phyloP scores from a whole-genome alignment of 2,113 vertebrate genomes.

The Clarias macrocephalus region DNA sequence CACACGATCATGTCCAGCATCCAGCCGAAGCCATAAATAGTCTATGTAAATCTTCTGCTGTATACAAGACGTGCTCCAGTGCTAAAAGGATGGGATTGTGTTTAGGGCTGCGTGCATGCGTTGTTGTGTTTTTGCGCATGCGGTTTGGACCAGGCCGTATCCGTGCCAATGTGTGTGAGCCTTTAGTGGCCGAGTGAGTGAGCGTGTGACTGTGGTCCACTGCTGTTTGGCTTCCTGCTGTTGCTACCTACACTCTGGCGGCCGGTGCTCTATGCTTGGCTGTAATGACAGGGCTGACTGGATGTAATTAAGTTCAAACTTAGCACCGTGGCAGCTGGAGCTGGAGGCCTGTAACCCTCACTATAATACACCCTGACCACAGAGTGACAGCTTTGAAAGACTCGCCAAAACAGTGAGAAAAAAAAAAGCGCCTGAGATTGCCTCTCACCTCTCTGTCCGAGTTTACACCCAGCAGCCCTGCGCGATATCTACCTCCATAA shows the following conservation, averaged over 20 bases:
- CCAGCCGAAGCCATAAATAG: conserved; percentile 9
- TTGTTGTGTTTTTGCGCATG: conserved; percentile 43
- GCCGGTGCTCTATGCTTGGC: conserved; percentile 29
- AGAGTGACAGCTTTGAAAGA: conserved; percentile 53
- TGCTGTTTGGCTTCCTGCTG: conserved; percentile 44
- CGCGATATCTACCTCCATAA: neutral
- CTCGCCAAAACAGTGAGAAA: conserved; percentile 33
- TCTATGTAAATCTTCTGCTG: neutral
- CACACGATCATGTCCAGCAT: neutral
- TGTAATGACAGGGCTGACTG: conserved; percentile 57
- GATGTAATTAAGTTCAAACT: conserved; percentile 64
- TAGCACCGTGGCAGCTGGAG: conserved; percentile 54
- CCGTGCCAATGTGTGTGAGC: conserved; percentile 49
- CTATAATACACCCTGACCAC: conserved; percentile 50
- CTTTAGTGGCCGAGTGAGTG: conserved; percentile 41
- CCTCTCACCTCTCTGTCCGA: conserved; percentile 13
- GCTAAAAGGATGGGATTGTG: conserved; percentile 16
- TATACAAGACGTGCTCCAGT: neutral
- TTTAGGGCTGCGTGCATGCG: conserved; percentile 19
- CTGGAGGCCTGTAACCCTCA: conserved; percentile 50
- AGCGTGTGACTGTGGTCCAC: conserved; percentile 46
- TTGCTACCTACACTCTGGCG: conserved; percentile 49
- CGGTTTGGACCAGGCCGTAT: conserved; percentile 42
- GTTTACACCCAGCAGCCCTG: neutral
- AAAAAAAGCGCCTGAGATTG: neutral